Base-by-base conservation (phyloP, 2,797 vertebrate genomes). In the Ptychadena robeensis region DNA sequence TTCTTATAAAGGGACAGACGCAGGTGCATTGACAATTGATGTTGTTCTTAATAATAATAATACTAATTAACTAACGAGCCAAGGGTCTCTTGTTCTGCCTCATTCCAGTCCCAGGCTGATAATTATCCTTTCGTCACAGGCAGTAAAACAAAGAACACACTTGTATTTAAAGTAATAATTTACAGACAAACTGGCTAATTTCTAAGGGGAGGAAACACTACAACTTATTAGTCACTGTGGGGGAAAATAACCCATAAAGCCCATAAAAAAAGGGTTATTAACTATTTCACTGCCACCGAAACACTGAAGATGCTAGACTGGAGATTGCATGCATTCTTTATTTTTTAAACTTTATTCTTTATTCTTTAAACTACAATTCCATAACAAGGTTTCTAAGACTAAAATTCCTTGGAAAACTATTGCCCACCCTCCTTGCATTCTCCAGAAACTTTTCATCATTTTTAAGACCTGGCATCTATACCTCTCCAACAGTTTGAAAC, bases 131-230 rank as follows among this genome's bases (percentile, higher is more conserved):
- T 80, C 30, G 59, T 85, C 57, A 85, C 66, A 64, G 65, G 72
- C 71, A 37, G 35, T 75, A 85, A 80, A 80, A 66, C 78, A 80
- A 76, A 79, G 71, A 48, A 48, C 71, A 69, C 31, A 35, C 65
- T 31, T 84, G 77, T 63, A 63, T 85, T 80, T 63, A 64, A 44
- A 72, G 61, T 80, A 80, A 85, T 85, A 64, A 85, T 85, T 80
- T 80, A 80, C 71, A 82, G 80, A 57, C 31, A 76, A 70, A 63
- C 44, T 71, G 66, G 80, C 6, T 82, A 28, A 68, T 71, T 63
- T 32, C 65, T 79, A 35, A 18, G 34, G 78, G 64, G 32, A 35
- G 57, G 59, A 79, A 73, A 65, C 61, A 66, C 59, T 66, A 10
- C 44, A 72, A 28, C 53, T 63, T 27, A 80, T 57, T 65, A 73